Evolutionary conservation across 2,888 invertebrate species (phyloP).

Genomic region (Marronus borbonicus): DNA sequence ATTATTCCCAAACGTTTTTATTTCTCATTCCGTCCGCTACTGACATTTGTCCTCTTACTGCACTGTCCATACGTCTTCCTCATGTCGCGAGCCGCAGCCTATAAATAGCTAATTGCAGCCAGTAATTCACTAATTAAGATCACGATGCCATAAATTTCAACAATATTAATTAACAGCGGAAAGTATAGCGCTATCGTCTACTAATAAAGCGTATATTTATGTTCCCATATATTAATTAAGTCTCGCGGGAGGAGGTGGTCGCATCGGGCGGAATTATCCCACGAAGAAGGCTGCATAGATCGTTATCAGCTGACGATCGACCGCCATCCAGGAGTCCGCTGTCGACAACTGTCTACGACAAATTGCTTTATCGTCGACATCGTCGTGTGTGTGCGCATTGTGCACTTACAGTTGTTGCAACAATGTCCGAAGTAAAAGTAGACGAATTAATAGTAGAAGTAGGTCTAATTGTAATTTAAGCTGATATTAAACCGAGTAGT

Average conservation of each 20-base stretch:
- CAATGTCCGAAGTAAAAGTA: too few species aligned
- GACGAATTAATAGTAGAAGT: background rate
- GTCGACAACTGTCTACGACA: conserved; percentile 30
- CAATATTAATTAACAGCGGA: conserved; percentile 48
- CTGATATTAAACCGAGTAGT: background rate
- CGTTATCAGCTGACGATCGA: conserved; percentile 39
- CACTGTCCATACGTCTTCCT: conserved; percentile 6
- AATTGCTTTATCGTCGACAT: conserved; percentile 4
- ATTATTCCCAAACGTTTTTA: background rate
- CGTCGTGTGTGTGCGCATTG: too few species aligned
- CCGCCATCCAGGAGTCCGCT: conserved; percentile 2
- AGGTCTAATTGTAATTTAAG: background rate
- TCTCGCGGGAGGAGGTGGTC: conserved; percentile 5
- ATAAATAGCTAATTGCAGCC: conserved; percentile 50
- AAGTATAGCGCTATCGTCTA: conserved; percentile 40
- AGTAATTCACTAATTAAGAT: conserved; percentile 52
- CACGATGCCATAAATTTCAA: conserved; percentile 47
- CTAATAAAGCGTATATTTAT: conserved; percentile 45
- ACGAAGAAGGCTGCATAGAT: conserved; percentile 21
- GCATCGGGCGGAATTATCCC: conserved; percentile 30
- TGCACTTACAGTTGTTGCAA: too few species aligned
- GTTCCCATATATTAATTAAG: conserved; percentile 43
- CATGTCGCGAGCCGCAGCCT: conserved; percentile 10
- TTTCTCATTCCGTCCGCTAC: background rate
- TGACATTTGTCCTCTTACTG: background rate